Conservation (phyloP, 2,113 vertebrate genomes). For the Excalfactoria chinensis region DNA sequence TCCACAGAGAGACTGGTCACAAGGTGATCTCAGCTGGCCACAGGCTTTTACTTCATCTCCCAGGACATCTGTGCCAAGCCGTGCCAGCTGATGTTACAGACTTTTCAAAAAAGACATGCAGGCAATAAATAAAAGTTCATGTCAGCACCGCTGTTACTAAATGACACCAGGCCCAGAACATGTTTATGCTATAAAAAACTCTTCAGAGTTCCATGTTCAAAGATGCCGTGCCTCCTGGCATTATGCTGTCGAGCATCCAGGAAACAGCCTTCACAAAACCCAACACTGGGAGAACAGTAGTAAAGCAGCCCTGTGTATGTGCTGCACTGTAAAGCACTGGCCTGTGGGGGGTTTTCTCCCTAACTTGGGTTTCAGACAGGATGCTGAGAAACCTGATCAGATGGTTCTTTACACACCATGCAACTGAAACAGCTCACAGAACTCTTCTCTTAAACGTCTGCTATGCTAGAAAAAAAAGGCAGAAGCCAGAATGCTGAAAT, state of each 20-base stretch:
- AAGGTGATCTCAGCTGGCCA: not conserved
- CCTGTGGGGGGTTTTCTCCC: accelerated
- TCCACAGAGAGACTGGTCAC: not conserved
- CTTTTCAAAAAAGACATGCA: not conserved
- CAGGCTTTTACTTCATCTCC: not conserved
- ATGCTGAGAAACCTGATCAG: not conserved
- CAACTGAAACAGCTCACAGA: not conserved
- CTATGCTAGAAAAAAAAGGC: not conserved
- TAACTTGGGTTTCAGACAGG: not conserved
- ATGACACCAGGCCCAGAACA: no score
- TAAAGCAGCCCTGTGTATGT: not conserved
- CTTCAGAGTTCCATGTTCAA: not conserved
- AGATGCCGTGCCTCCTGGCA: not conserved
- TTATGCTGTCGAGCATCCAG: not conserved
- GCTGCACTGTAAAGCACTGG: not conserved
- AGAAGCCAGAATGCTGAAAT: not conserved
- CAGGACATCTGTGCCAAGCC: not conserved
- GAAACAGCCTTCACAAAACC: not conserved
- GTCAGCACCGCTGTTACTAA: not conserved
- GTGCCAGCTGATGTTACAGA: accelerated
- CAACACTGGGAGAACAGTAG: not conserved
- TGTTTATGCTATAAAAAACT: not conserved
- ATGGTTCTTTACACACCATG: not conserved
- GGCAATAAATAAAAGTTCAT: not conserved
- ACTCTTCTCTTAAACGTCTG: not conserved